These are phyloP conservation scores for Plectrocnemia conspersa DNA, from an alignment of 1,140 invertebrate genomes.

Conservation along the genomic window DNA sequence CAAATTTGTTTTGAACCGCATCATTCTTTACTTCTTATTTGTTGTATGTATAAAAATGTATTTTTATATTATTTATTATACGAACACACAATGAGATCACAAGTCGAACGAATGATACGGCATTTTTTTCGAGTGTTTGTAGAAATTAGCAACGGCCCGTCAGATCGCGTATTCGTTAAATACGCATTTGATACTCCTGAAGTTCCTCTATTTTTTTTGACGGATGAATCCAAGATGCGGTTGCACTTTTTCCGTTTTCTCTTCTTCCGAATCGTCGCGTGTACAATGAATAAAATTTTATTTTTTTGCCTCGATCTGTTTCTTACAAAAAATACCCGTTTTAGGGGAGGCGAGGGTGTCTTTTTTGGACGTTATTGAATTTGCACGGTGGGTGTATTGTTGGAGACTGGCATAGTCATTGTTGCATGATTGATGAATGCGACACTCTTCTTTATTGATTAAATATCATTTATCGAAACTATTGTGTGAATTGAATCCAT, in stretches of 20 bases:
- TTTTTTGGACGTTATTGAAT: slow-evolving; percentile 14
- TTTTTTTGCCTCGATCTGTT: slow-evolving; percentile 14
- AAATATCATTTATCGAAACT: slow-evolving; percentile 22
- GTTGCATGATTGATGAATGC: slow-evolving; percentile 17
- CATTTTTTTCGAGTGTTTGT: slow-evolving; percentile 16
- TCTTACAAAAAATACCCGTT: background rate
- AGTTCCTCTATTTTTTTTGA: too few species aligned
- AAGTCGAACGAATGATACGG: slow-evolving; percentile 7
- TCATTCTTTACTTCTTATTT: too few species aligned
- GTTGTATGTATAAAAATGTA: too few species aligned
- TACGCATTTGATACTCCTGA: slow-evolving; percentile 4
- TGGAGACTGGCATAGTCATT: background rate
- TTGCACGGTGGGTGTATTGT: slow-evolving; percentile 23
- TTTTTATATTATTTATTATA: too few species aligned
- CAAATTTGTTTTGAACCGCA: too few species aligned
- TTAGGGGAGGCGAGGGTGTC: background rate
- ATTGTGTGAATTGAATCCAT: too few species aligned
- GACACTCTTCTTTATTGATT: slow-evolving; percentile 19
- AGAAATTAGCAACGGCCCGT: slow-evolving; percentile 18
- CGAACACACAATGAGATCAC: too few species aligned
- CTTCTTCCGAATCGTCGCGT: background rate
- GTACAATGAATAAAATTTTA: slow-evolving; percentile 9
- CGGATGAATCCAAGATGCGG: too few species aligned
- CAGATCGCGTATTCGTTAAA: slow-evolving; percentile 5
- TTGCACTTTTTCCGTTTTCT: slow-evolving; percentile 8